Evolutionary conservation across 2,888 invertebrate species (phyloP).

Genomic region (Thecocarcelia acutangulata): DNA sequence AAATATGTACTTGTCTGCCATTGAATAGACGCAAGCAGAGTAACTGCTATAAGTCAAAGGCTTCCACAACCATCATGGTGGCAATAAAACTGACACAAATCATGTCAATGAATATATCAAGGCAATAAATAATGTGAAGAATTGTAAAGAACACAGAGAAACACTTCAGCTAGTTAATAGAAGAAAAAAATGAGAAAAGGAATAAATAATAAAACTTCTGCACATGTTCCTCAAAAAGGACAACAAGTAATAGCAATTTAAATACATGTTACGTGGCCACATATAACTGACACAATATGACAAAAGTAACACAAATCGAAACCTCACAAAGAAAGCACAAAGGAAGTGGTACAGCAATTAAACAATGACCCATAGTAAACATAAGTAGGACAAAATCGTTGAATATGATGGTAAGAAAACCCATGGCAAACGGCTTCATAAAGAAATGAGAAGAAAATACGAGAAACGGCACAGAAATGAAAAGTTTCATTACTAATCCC

Average conservation of each 20-base stretch:
- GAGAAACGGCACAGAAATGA: no score
- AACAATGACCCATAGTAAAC: no score
- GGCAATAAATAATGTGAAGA: slow-evolving; percentile 22
- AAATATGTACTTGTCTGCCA: neutral
- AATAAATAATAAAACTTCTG: slow-evolving; percentile 20
- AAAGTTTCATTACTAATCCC: no score
- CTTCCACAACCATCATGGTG: slow-evolving; percentile 41
- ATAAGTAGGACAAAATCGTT: no score
- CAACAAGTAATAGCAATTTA: slow-evolving; percentile 11
- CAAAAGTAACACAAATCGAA: slow-evolving; percentile 17
- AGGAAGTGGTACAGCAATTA: slow-evolving; percentile 37
- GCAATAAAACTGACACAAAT: slow-evolving; percentile 67
- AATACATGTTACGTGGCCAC: slow-evolving; percentile 15
- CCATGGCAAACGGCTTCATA: no score
- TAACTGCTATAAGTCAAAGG: slow-evolving; percentile 5
- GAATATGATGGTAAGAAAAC: no score
- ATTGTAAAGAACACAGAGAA: slow-evolving; percentile 16
- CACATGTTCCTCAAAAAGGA: neutral
- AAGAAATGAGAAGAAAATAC: no score
- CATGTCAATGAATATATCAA: slow-evolving; percentile 54
- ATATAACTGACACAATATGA: slow-evolving; percentile 1
- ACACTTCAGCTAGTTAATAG: slow-evolving; percentile 10
- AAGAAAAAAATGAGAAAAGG: neutral
- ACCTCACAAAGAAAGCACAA: neutral
- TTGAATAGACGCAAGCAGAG: neutral